These are phyloP conservation scores for Frieseomelitta varia DNA, from an alignment of 1,140 invertebrate genomes.

Conservation along the genomic window DNA sequence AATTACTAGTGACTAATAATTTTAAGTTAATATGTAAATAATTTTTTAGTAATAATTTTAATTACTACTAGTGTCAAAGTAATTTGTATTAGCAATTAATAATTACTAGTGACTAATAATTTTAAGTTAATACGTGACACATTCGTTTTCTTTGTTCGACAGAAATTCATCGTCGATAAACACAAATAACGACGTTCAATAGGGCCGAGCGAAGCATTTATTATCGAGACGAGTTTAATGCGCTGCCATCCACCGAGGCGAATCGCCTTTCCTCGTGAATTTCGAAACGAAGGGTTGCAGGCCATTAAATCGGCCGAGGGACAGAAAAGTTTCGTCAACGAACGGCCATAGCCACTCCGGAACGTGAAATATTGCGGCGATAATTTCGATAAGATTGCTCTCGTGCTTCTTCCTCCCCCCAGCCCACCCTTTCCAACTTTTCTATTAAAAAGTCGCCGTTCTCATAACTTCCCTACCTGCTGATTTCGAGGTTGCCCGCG, in stretches of 20 bases:
- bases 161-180: not conserved
- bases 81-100: no score
- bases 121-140: not conserved
- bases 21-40: no score
- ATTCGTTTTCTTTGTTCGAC: not conserved
- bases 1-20: no score
- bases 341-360: not conserved
- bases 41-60: no score
- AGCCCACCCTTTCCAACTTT: not conserved
- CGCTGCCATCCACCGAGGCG: not conserved
- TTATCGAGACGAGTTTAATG: not conserved
- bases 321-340: slow-evolving; percentile 17
- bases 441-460: slow-evolving; percentile 15
- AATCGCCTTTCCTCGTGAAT: not conserved
- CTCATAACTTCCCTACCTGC: slow-evolving; percentile 4
- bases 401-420: not conserved
- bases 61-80: no score
- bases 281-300: no score
- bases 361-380: slow-evolving; percentile 4
- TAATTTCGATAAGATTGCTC: slow-evolving; percentile 25
- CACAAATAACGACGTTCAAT: not conserved
- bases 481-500: not conserved
- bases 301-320: not conserved
- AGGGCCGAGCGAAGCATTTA: not conserved
- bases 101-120: not conserved